phyloP scores from a whole-genome alignment of 2,888 invertebrate species.

The Camptogramma bilineatum region DNA sequence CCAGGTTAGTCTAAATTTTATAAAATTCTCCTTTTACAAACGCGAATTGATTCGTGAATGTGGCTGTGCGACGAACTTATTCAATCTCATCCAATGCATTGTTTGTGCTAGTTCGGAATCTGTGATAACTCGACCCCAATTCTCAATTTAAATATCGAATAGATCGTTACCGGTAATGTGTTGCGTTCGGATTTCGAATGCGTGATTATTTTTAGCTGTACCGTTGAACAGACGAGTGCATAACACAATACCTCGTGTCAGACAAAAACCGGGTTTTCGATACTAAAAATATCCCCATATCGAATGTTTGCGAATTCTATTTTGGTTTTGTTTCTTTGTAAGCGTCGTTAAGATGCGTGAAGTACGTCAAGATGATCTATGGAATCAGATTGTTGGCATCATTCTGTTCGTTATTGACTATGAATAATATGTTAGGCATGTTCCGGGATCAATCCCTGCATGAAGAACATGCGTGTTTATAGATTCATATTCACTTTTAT shows the following conservation, averaged over 20 bases:
- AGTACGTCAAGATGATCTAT: slow-evolving; percentile 33
- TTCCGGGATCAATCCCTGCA: not conserved
- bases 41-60: slow-evolving; percentile 58
- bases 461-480: not conserved
- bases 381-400: slow-evolving; percentile 21
- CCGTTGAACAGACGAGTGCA: slow-evolving; percentile 71
- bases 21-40: slow-evolving; percentile 44
- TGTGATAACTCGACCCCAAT: slow-evolving; percentile 36
- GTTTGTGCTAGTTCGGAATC: slow-evolving; percentile 29
- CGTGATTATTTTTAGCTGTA: slow-evolving; percentile 70
- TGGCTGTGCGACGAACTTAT: slow-evolving; percentile 62
- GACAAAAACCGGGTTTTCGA: slow-evolving; percentile 81
- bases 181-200: slow-evolving; percentile 59
- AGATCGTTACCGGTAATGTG: slow-evolving; percentile 49
- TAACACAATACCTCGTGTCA: slow-evolving; percentile 76
- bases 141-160: slow-evolving; percentile 46
- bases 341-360: slow-evolving; percentile 25
- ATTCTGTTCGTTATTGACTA: slow-evolving; percentile 41
- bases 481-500: not conserved
- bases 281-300: slow-evolving; percentile 83
- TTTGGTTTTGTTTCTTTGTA: slow-evolving; percentile 71
- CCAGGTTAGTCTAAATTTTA: slow-evolving; percentile 72
- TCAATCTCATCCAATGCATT: slow-evolving; percentile 36
- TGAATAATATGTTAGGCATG: not conserved
- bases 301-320: slow-evolving; percentile 84